These are phyloP conservation scores for Hyaena hyaena DNA, from an alignment of 2,113 vertebrate species.

Conservation along the genomic window DNA sequence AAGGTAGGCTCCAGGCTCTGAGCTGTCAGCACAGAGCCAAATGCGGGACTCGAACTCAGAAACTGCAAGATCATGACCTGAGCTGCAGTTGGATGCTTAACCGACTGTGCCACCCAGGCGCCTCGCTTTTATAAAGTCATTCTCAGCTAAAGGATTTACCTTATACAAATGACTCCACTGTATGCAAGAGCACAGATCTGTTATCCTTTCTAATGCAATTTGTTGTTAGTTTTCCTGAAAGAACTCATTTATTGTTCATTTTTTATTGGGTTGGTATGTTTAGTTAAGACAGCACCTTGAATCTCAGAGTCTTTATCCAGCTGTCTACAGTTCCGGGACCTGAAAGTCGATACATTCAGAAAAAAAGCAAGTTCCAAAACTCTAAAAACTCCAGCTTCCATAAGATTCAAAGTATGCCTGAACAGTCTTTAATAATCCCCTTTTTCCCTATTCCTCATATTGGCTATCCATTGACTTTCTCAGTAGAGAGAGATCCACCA, in stretches of 20 bases:
- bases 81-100: too few species aligned
- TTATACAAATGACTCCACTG: neutral
- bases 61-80: too few species aligned
- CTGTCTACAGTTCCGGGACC: neutral
- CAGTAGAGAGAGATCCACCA: neutral
- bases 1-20: too few species aligned
- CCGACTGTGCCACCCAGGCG: too few species aligned
- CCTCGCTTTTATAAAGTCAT: neutral
- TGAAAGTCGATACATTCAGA: neutral
- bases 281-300: neutral
- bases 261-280: neutral
- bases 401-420: neutral
- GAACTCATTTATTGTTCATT: neutral
- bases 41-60: too few species aligned
- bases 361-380: neutral
- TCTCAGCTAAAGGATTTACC: neutral
- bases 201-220: neutral
- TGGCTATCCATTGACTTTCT: neutral
- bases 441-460: neutral
- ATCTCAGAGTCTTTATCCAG: neutral
- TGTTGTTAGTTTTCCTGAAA: neutral
- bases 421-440: neutral
- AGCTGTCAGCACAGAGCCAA: too few species aligned
- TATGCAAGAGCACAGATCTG: neutral
- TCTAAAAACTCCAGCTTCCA: neutral